Evolutionary conservation across 2,888 invertebrate species (phyloP).

Genomic region (Chymomyza amoena): DNA sequence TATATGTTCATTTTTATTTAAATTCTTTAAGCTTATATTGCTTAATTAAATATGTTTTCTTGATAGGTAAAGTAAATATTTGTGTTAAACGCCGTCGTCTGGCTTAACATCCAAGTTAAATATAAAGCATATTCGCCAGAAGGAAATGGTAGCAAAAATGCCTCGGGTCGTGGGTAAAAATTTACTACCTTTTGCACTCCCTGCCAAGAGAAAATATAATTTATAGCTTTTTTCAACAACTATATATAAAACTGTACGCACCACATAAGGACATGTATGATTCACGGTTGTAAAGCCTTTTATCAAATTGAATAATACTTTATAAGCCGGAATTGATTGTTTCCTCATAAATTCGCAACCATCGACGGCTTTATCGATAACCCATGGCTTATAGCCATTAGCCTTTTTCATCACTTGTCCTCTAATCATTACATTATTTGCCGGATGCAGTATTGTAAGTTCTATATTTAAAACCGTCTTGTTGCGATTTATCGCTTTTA

Average conservation of each 20-base stretch:
- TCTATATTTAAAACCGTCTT: slow-evolving; percentile 24
- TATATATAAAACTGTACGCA: not conserved
- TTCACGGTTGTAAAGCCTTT: slow-evolving; percentile 31
- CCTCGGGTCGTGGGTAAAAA: not conserved
- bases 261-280: slow-evolving; percentile 30
- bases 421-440: not conserved
- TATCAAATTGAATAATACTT: slow-evolving; percentile 15
- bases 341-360: slow-evolving; percentile 25
- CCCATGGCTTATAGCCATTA: slow-evolving; percentile 41
- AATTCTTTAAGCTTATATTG: slow-evolving; percentile 1
- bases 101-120: not conserved
- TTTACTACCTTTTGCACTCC: not conserved
- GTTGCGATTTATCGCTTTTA: slow-evolving; percentile 29
- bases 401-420: slow-evolving; percentile 22
- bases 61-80: not conserved
- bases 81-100: not conserved
- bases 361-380: slow-evolving; percentile 17
- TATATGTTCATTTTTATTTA: too few relatives aligned
- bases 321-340: slow-evolving; percentile 10
- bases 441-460: slow-evolving; percentile 16
- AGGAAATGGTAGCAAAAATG: slow-evolving; percentile 1
- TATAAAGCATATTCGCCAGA: slow-evolving; percentile 28
- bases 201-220: not conserved
- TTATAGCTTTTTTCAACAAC: not conserved
- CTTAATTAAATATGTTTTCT: not conserved